These are phyloP conservation scores for Halichoeres trimaculatus DNA, from an alignment of 2,113 vertebrate species.

Conservation along the genomic window DNA sequence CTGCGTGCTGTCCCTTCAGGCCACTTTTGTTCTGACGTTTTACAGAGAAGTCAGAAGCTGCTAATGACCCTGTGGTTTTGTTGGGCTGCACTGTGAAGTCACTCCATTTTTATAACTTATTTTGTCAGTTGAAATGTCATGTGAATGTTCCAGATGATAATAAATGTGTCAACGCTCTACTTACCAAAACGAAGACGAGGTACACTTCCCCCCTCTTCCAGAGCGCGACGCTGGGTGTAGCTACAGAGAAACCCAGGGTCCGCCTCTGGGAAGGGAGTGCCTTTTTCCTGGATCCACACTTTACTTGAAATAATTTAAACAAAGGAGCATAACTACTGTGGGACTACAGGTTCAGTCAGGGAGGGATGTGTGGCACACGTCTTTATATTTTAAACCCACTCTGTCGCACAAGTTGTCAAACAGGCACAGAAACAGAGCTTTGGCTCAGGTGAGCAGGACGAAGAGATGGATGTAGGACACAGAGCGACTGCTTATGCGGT, in stretches of 20 bases:
- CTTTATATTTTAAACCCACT: neutral
- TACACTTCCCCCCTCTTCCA: conserved; percentile 59
- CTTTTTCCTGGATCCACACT: conserved; percentile 41
- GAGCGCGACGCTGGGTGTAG: conserved; percentile 80
- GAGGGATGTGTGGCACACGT: neutral
- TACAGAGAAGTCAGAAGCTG: conserved; percentile 88
- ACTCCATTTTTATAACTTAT: conserved; percentile 26
- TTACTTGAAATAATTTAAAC: conserved; percentile 70
- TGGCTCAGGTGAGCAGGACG: neutral
- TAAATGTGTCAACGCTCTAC: conserved; percentile 63
- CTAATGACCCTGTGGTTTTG: conserved; percentile 64
- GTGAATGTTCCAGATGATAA: conserved; percentile 64
- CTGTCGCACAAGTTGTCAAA: neutral
- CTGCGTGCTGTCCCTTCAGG: conserved; percentile 65
- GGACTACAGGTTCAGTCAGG: neutral
- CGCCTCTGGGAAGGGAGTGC: conserved; percentile 37
- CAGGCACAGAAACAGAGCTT: neutral
- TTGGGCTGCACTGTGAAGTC: conserved; percentile 48
- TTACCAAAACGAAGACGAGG: conserved; percentile 68
- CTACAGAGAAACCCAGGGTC: conserved; percentile 88
- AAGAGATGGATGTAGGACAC: conserved; percentile 30
- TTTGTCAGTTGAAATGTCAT: conserved; percentile 56
- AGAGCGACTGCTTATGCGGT: neutral
- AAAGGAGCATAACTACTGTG: conserved; percentile 6
- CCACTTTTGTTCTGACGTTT: conserved; percentile 83